Percentiles rank a stretch among this genome's conserved stretches.
Evolutionary conservation across 2,797 vertebrate species (phyloP).

Genomic region (Coccyzus lansbergi): DNA sequence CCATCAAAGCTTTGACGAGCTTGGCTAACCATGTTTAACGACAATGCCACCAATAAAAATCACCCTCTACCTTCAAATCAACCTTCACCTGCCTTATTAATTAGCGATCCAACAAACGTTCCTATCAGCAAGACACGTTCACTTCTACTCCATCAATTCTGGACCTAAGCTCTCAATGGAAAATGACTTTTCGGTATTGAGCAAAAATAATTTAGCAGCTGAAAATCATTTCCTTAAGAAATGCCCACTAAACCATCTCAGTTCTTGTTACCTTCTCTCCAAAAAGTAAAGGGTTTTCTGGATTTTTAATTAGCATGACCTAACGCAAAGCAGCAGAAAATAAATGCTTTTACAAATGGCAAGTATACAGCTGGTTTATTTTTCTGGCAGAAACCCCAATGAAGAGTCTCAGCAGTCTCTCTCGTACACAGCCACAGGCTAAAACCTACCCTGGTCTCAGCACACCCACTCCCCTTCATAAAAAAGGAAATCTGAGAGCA

Average conservation of each 20-base stretch:
- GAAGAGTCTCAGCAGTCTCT: not conserved
- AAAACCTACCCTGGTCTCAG: not conserved
- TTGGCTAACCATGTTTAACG: not conserved
- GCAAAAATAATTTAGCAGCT: not conserved
- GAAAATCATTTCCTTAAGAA: not conserved
- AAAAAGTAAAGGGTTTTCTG: not conserved
- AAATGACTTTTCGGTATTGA: not conserved
- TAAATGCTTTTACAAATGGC: not conserved
- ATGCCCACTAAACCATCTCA: not conserved
- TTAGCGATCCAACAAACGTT: not conserved
- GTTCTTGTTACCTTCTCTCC: not conserved
- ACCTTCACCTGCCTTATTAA: not conserved
- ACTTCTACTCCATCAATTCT: not conserved
- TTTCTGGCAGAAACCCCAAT: not conserved
- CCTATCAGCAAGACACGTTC: not conserved
- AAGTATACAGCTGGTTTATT: not conserved
- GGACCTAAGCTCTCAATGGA: not conserved
- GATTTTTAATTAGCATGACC: not conserved
- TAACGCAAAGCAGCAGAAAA: not conserved
- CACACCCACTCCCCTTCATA: not conserved
- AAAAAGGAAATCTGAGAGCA: not conserved
- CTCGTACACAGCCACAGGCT: not conserved
- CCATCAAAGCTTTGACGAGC: no score
- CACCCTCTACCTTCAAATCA: not conserved
- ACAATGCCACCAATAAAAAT: not conserved